These are phyloP conservation scores for Cacajao melanocephalus DNA, from an alignment of 2,797 vertebrate species.

Conservation along the genomic window DNA sequence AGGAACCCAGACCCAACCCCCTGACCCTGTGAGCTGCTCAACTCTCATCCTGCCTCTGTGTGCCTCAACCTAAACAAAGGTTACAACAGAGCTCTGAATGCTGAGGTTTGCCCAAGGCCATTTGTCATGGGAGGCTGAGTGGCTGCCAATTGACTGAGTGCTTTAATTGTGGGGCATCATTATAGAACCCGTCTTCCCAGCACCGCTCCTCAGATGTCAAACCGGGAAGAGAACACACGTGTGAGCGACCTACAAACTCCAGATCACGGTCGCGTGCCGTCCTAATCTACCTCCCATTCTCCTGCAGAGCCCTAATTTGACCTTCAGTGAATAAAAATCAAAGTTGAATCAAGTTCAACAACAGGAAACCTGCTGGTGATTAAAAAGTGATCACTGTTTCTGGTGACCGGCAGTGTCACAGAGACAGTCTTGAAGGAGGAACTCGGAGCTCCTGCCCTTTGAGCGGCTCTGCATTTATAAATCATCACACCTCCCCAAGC, in stretches of 20 bases:
- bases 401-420: rapidly evolving
- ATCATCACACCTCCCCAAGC: neutral
- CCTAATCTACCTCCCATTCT: neutral
- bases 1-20: neutral
- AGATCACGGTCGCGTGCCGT: rapidly evolving
- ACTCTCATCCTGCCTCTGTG: constrained; percentile 51
- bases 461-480: neutral
- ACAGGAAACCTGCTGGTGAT: neutral
- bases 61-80: constrained; percentile 21
- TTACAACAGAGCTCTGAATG: constrained; percentile 11
- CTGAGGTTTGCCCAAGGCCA: constrained; percentile 12
- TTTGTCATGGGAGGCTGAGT: neutral
- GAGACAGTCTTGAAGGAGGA: neutral
- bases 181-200: neutral
- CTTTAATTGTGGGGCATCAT: constrained; percentile 14
- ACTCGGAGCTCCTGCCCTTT: neutral
- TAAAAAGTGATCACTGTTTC: neutral
- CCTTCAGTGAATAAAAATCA: neutral
- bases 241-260: rapidly evolving
- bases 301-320: rapidly evolving
- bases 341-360: neutral
- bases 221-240: neutral
- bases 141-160: neutral
- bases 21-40: neutral
- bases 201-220: neutral